These are phyloP conservation scores for Oreochromis grahami DNA, from an alignment of 2,797 vertebrate species.

Conservation along the genomic window DNA sequence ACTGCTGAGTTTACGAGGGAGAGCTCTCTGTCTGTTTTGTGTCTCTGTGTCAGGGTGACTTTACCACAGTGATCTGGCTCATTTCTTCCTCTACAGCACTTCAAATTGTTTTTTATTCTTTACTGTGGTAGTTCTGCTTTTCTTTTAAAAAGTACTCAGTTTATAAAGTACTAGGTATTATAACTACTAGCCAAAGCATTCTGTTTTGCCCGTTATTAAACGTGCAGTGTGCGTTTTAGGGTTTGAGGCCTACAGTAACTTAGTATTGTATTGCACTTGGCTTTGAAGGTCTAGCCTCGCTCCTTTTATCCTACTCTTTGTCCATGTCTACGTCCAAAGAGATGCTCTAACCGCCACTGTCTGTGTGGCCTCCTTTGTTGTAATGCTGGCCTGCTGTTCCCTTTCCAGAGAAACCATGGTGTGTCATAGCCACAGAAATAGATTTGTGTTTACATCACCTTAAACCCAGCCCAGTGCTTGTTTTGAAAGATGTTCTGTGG, in stretches of 20 bases:
- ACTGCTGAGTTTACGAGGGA: conserved; percentile 58
- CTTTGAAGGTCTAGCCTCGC: not conserved
- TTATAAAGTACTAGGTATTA: not conserved
- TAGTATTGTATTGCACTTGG: conserved; percentile 14
- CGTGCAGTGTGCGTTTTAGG: not conserved
- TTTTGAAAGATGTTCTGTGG: conserved; percentile 77
- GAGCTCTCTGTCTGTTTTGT: conserved; percentile 66
- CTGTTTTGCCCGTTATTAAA: not conserved
- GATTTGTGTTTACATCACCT: conserved; percentile 77
- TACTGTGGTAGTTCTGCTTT: not conserved
- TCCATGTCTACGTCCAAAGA: conserved; percentile 53
- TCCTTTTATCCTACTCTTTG: conserved; percentile 29
- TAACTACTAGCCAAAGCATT: not conserved
- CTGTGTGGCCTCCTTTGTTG: conserved; percentile 79
- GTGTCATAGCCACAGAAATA: conserved; percentile 78
- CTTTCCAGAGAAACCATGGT: conserved; percentile 75
- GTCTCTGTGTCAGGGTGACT: conserved; percentile 73
- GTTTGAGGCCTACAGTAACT: conserved; percentile 8
- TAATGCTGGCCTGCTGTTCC: conserved; percentile 66
- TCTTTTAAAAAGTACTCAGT: not conserved
- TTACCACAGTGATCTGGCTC: conserved; percentile 70
- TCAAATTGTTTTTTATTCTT: conserved; percentile 25
- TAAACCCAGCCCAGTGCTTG: conserved; percentile 64
- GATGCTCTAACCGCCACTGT: conserved; percentile 64
- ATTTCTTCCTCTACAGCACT: conserved; percentile 38